Base-by-base conservation (phyloP, 2,888 invertebrate species). In the Conops quadrifasciatus region DNA sequence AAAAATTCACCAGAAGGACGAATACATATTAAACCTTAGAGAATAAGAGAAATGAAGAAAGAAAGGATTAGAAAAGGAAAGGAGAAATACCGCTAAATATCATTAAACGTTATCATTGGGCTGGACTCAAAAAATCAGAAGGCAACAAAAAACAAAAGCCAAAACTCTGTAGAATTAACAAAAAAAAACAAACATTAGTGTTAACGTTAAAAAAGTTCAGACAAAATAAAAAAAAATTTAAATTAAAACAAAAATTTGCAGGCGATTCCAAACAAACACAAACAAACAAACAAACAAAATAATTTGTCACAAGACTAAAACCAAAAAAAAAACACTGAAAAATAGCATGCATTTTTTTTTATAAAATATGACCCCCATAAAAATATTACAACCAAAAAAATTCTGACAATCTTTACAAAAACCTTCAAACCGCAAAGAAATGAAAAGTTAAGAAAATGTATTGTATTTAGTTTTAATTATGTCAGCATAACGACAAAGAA, bases 121-220 rank as follows among this genome's bases (percentile, higher is more conserved):
- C 81, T 82, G 82, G 82, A 78, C 82, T 82, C 81, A 81, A 82
- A 81, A 36, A 36, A 79, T 56, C 45, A 56, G 56, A 62, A 60
- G 47, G 30, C 21, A 73, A 72, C 72, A 73, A 70, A 69, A 19
- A 62, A 75, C 59, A 21, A 19, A 51, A 45, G 16, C 26, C 60
- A 11, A 63, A 43, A 21, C 51, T n/a, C n/a, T 36, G 36, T 7
- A 36, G 9, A 36, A 36, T 36, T 4, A 36, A 26, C 19, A 49
- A 19, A 49, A 66, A 36, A 53, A 51, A 28, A 45, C 66, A 72
- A 58, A 53, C 51, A 21, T 67, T 36, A 26, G 26, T 60, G 43
- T 15, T 24, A 45, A 47, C 9, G 43, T 30, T 47, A 3, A n/a
- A 15, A n/a, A 45, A 63, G 19, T 19, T 36, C 24, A 58, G 28